Evolutionary conservation across 2,888 invertebrate species (phyloP).

Genomic region (Pachliopta kotzebuea): DNA sequence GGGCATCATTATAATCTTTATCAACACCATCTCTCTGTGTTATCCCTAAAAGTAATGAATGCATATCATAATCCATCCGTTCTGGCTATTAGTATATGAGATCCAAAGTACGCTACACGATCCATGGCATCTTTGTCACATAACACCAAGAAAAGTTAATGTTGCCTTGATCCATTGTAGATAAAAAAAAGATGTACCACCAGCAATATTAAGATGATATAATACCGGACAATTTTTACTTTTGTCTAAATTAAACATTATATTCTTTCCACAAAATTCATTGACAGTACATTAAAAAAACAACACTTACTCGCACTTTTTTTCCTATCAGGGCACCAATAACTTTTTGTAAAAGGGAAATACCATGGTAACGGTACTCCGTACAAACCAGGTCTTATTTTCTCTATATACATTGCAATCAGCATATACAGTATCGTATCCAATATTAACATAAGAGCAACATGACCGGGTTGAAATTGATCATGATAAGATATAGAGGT

Average conservation of each 20-base stretch:
- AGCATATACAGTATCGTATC: slow-evolving; percentile 86
- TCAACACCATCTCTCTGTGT: slow-evolving; percentile 51
- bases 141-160: too few species aligned
- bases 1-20: slow-evolving; percentile 63
- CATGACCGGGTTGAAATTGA: slow-evolving; percentile 83
- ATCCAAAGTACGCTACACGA: too few species aligned
- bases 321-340: slow-evolving; percentile 73
- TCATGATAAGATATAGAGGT: slow-evolving; percentile 86
- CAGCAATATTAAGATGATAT: too few species aligned
- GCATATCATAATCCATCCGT: too few species aligned
- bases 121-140: too few species aligned
- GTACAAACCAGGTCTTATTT: slow-evolving; percentile 91
- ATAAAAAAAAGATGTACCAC: too few species aligned
- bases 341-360: slow-evolving; percentile 85
- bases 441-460: slow-evolving; percentile 86
- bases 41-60: slow-evolving; percentile 44
- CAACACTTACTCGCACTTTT: slow-evolving; percentile 54
- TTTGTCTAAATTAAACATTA: too few species aligned
- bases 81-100: too few species aligned
- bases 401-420: slow-evolving; percentile 92
- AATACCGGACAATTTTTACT: too few species aligned
- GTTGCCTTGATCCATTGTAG: too few species aligned
- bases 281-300: too few species aligned
- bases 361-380: slow-evolving; percentile 92
- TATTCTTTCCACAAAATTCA: too few species aligned